Base-by-base conservation (phyloP, 2,888 invertebrate genomes). In the Aromia moschata region DNA sequence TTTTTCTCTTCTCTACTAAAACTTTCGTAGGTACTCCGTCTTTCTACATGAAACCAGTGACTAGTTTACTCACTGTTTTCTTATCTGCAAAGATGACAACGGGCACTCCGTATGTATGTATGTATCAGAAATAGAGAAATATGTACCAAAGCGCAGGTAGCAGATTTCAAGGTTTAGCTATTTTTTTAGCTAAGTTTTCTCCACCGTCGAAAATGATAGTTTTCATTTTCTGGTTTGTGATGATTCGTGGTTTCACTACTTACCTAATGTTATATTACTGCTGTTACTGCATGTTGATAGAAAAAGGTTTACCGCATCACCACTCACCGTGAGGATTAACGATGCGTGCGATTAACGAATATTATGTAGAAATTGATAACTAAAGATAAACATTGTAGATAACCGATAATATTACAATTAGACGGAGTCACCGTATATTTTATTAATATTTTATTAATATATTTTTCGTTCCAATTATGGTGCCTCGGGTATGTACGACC, bases 161-260 rank as follows among this genome's bases (percentile, higher is more conserved):
- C 38, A 15, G 25, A 49, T 49, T 49, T 49, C 49, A 49, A 49
- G 49, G 49, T 25, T 25, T 25, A 14, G 25, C 14, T 25, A 14
- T 40, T 16, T 14, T 38, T 25, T 49, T 16, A 15, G 33, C 47
- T 37, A 16, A 14, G 49, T 30, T 2, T 25, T 38, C 18, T 49
- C 38, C 25, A 38, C 38, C n/a, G 37, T 10, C 40, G 49, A 30
- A 38, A 49, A 49, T 15, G 10, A 9, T 5, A 15, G 15, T 16
- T 36, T 33, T 47, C 12, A 4, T 30, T 25, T 45, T 45, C 15
- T 14, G 14, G 14, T 25, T 20, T 2, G 11, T 2, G 14, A 2
- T 30, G 15, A 12, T 30, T 25, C 45, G 30, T n/a, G n/a, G n/a
- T n/a, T n/a, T n/a, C n/a, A n/a, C n/a, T n/a, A n/a, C n/a, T n/a